These are phyloP conservation scores for Fissipunctia ypsillon DNA, from an alignment of 2,888 invertebrate species.

Conservation along the genomic window DNA sequence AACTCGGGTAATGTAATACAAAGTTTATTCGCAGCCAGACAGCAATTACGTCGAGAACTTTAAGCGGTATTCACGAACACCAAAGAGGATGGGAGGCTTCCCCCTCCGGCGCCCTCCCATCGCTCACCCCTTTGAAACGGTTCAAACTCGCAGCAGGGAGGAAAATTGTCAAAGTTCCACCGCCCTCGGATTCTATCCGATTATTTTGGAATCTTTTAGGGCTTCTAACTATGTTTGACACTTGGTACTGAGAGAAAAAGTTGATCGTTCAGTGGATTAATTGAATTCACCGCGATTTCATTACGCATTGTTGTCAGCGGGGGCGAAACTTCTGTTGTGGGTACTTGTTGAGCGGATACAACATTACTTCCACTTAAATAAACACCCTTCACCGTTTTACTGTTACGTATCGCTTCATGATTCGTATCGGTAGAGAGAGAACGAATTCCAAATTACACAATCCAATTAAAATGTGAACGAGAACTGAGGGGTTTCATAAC, in stretches of 20 bases:
- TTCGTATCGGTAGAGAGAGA: constrained; percentile 41
- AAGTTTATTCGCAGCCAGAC: constrained; percentile 89
- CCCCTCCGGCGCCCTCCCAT: constrained; percentile 66
- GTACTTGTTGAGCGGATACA: constrained; percentile 63
- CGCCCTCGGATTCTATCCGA: constrained; percentile 79
- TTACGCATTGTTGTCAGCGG: constrained; percentile 64
- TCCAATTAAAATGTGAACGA: constrained; percentile 45
- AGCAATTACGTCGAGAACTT: constrained; percentile 89
- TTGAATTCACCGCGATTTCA: constrained; percentile 70
- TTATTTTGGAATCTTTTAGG: constrained; percentile 84
- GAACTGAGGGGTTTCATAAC: constrained; percentile 21
- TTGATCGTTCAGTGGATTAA: constrained; percentile 67
- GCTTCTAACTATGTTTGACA: constrained; percentile 80
- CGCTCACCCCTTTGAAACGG: constrained; percentile 80
- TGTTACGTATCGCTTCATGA: constrained; percentile 56
- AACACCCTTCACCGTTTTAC: constrained; percentile 56
- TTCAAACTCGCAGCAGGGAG: constrained; percentile 80
- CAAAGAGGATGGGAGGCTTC: constrained; percentile 78
- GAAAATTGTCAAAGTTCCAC: constrained; percentile 84
- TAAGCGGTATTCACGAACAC: constrained; percentile 88
- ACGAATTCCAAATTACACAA: constrained; percentile 45
- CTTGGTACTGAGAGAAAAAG: constrained; percentile 71
- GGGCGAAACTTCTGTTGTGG: constrained; percentile 61
- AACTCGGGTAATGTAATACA: constrained; percentile 89
- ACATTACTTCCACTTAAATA: constrained; percentile 58